Evolutionary conservation across 64 coral and sea anemone genomes (phyloP).

Genomic region (Montipora efflorescens): DNA sequence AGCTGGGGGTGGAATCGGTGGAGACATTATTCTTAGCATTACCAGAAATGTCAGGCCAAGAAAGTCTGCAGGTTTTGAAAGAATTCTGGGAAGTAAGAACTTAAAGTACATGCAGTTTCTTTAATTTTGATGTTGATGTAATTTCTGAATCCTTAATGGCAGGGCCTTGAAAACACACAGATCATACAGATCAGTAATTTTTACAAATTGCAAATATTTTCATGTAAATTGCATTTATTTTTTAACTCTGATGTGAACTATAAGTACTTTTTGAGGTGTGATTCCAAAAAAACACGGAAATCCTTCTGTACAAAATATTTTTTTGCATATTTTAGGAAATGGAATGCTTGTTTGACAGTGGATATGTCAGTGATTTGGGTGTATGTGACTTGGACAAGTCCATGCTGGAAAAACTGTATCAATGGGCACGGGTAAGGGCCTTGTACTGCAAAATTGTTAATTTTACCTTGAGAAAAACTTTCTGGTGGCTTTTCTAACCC

Average conservation of each 20-base stretch:
- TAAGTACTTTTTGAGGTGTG: no score
- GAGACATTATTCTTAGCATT: slow-evolving; percentile 73
- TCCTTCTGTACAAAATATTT: not conserved
- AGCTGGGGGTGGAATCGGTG: slow-evolving; percentile 87
- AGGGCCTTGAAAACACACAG: no score
- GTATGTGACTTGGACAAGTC: slow-evolving; percentile 89
- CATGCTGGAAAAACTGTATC: slow-evolving; percentile 81
- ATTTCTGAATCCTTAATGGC: no score
- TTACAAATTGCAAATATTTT: no score
- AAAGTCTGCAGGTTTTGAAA: slow-evolving; percentile 51
- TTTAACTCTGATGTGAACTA: no score
- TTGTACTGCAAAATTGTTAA: not conserved
- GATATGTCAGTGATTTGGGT: slow-evolving; percentile 80
- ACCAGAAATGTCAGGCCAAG: slow-evolving; percentile 62
- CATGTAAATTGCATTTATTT: no score
- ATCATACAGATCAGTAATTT: no score
- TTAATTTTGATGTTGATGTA: no score
- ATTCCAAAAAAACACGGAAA: no score
- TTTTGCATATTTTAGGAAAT: slow-evolving; percentile 66
- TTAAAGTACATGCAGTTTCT: no score
- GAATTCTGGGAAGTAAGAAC: slow-evolving; percentile 74
- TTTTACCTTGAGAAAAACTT: not conserved
- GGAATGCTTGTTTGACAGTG: slow-evolving; percentile 78
- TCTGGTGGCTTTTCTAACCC: no score
- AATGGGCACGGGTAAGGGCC: slow-evolving; percentile 78